phyloP scores from a whole-genome alignment of 2,888 invertebrate species.

The Plusia festucae region DNA sequence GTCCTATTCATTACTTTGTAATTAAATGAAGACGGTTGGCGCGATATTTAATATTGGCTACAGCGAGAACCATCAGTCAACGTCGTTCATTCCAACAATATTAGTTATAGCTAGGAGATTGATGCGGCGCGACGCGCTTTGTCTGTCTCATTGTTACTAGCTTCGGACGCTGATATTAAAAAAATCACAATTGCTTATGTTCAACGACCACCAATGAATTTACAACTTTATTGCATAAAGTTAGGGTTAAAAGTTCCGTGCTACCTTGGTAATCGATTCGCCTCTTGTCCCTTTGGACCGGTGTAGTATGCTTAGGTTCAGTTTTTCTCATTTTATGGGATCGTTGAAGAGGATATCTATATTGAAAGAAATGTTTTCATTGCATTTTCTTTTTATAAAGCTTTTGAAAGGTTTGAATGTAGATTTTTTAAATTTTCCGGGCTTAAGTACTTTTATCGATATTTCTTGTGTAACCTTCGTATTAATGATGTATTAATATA shows the following conservation, averaged over 20 bases:
- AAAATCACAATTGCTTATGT: slow-evolving; percentile 55
- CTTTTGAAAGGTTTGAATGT: slow-evolving; percentile 16
- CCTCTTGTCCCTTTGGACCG: slow-evolving; percentile 39
- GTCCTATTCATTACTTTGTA: slow-evolving; percentile 52
- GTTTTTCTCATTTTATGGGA: slow-evolving; percentile 35
- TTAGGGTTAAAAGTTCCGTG: neutral
- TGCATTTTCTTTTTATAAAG: slow-evolving; percentile 23
- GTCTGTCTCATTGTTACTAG: slow-evolving; percentile 63
- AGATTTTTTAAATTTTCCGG: too few relatives aligned
- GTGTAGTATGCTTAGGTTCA: slow-evolving; percentile 43
- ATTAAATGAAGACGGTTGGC: slow-evolving; percentile 57
- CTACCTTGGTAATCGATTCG: slow-evolving; percentile 40
- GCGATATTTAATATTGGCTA: slow-evolving; percentile 63
- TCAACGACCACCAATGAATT: neutral
- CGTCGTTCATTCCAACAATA: slow-evolving; percentile 62
- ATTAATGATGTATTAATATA: neutral
- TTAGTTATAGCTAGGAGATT: slow-evolving; percentile 64
- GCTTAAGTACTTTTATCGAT: neutral
- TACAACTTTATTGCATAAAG: accelerated
- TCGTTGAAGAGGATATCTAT: slow-evolving; percentile 37
- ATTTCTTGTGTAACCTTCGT: neutral
- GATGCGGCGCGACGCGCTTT: slow-evolving; percentile 65
- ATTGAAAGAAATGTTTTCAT: slow-evolving; percentile 37
- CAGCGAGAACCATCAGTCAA: slow-evolving; percentile 62
- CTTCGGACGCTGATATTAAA: slow-evolving; percentile 63